phyloP scores from a whole-genome alignment of 2,113 vertebrate species.

The Morone saxatilis region DNA sequence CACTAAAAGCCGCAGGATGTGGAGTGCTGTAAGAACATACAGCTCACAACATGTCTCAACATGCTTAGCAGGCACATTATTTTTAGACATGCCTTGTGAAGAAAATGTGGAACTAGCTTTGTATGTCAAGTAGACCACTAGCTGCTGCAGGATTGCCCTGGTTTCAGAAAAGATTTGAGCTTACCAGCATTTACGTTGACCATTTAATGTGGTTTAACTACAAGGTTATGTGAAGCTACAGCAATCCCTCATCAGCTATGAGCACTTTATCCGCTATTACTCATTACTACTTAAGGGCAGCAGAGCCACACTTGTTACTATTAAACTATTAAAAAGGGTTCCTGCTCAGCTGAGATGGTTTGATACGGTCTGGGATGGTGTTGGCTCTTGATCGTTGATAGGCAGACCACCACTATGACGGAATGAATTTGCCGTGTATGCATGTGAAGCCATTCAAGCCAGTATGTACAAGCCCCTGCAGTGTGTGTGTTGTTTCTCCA shows the following conservation, averaged over 20 bases:
- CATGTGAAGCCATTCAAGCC: constrained; percentile 18
- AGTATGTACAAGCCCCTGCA: constrained; percentile 25
- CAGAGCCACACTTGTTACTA: not conserved
- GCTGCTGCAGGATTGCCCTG: constrained; percentile 9
- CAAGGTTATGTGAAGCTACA: not conserved
- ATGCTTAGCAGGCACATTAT: constrained; percentile 1
- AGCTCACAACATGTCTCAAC: constrained; percentile 17
- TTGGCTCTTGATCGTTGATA: constrained; percentile 8
- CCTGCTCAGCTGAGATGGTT: constrained; percentile 21
- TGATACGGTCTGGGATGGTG: constrained; percentile 12
- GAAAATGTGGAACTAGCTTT: constrained; percentile 2
- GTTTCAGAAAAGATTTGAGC: not conserved
- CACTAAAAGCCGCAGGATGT: not conserved
- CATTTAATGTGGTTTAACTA: constrained; percentile 6
- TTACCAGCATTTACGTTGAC: not conserved
- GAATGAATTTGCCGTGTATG: not conserved
- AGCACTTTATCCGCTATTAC: constrained; percentile 16
- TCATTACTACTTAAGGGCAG: constrained; percentile 34
- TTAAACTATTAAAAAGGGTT: constrained; percentile 24
- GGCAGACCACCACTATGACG: too few species aligned
- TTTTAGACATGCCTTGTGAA: constrained; percentile 24
- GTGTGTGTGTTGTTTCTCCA: constrained; percentile 59
- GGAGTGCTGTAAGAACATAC: not conserved
- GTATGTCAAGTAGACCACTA: not conserved
- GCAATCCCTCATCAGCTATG: not conserved